phyloP scores from a whole-genome alignment of 2,113 vertebrate genomes.

The Tachycineta bicolor region DNA sequence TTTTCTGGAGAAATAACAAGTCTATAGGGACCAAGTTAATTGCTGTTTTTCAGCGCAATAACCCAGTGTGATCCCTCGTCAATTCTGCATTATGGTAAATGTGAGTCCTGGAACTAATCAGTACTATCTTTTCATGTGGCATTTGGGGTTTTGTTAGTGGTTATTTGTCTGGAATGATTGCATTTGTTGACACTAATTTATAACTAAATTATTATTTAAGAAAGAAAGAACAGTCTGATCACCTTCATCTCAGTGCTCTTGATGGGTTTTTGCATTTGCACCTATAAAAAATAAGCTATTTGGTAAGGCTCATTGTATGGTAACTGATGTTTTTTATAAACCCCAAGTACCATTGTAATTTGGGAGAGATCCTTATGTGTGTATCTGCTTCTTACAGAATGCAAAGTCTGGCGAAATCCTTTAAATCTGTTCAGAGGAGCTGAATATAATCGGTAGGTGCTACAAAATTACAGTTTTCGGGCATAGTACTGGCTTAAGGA shows the following conservation, averaged over 20 bases:
- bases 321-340: neutral
- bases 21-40: slow-evolving; percentile 2
- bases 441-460: slow-evolving; percentile 95
- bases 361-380: neutral
- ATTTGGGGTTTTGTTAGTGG: slow-evolving; percentile 7
- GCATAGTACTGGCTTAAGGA: neutral
- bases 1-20: slow-evolving; percentile 21
- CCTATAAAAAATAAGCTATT: slow-evolving; percentile 3
- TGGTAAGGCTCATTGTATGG: slow-evolving; percentile 17
- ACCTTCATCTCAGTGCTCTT: neutral
- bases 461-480: neutral
- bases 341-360: neutral
- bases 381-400: slow-evolving; percentile 83
- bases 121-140: slow-evolving; percentile 10
- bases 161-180: slow-evolving; percentile 26
- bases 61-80: neutral
- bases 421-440: slow-evolving; percentile 97
- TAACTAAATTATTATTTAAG: slow-evolving; percentile 1
- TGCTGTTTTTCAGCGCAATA: slow-evolving; percentile 15
- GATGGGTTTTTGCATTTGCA: neutral
- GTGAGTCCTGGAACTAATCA: slow-evolving; percentile 1
- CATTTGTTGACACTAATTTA: slow-evolving; percentile 30
- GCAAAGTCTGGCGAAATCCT: slow-evolving; percentile 99
- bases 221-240: neutral
- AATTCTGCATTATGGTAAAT: neutral